Percentiles rank a stretch among this genome's conserved stretches.
These are phyloP conservation scores for Enteromius fasciolatus DNA, from an alignment of 2,797 vertebrate genomes.

Conservation along the genomic window DNA sequence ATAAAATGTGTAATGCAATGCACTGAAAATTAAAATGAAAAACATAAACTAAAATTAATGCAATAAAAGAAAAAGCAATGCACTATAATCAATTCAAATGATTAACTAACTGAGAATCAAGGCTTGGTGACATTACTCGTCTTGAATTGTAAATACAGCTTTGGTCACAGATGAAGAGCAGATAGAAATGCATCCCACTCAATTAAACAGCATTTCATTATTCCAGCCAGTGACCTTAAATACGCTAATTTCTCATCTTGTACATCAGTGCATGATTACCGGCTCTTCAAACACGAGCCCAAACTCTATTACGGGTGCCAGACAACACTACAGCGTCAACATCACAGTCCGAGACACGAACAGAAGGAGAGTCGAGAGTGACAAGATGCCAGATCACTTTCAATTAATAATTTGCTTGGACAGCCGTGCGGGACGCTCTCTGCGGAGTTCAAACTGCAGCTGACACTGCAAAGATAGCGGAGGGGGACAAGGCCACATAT, in stretches of 20 bases:
- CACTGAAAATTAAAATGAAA: neutral
- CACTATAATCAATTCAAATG: neutral
- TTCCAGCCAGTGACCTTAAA: constrained; percentile 44
- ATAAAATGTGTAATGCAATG: neutral
- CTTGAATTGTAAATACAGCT: neutral
- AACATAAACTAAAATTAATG: neutral
- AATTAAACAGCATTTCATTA: constrained; percentile 38
- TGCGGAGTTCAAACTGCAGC: constrained; percentile 44
- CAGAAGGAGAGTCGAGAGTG: constrained; percentile 33
- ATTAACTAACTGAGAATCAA: neutral
- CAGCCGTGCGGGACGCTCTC: constrained; percentile 14
- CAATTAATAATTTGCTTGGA: constrained; percentile 55
- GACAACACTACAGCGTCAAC: constrained; percentile 4
- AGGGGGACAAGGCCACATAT: constrained; percentile 26
- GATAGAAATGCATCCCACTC: constrained; percentile 2
- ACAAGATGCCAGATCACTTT: constrained; percentile 42
- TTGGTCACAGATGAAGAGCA: neutral
- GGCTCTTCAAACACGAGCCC: neutral
- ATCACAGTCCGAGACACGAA: constrained; percentile 20
- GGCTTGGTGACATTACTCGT: neutral
- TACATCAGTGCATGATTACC: constrained; percentile 2
- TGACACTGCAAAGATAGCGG: constrained; percentile 42
- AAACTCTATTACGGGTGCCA: constrained; percentile 11
- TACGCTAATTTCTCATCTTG: constrained; percentile 1
- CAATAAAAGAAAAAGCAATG: neutral